Evolutionary conservation across 1,140 invertebrate genomes (phyloP), one percentile per base, ranked within the genome.

Genomic region (Lucilia cuprina): DNA sequence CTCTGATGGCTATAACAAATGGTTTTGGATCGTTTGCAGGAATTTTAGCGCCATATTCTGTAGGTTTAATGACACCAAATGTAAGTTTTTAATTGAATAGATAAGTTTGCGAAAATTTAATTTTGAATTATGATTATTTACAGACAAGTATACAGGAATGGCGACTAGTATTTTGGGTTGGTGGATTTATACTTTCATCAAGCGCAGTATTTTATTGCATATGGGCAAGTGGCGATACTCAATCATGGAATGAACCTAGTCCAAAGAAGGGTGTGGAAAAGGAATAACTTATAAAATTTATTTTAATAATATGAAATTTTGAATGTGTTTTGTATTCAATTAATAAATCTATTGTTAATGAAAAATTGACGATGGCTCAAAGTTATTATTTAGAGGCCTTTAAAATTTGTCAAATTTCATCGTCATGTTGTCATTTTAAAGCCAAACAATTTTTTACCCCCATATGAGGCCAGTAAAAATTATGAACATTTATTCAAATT

Each of bases 151-250:
- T 95, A 17, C 90, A 92, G 8, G 94, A 97, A 91, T 98, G 97
- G 97, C 93, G 95, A 82, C 88, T 93, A 5, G 96, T 97, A 1
- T 97, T 97, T 88, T 97, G 96, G 94, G 95, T 97, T 83, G 93
- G 95, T 0, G 92, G 96, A 41, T 94, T 89, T 0, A 93, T 97
- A 0, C 96, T 96, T 86, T 91, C 94, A 3, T 87, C 94, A 17
- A 96, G 96, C 0, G 96, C 95, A 84, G 86, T 96, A 3, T 88
- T 97, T 5, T 98, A 95, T 88, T 91, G 95, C 9, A 87, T 96
- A 10, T 95, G 94, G 91, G 95, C 94, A 0, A 94, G 94, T 74
- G 95, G 94, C 0, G 94, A 96, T 85, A 93, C 94, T 41, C 95
- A 96, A 86, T 93, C 93, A 85, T 96, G 95, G 94, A 96, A 94